These are phyloP conservation scores for Melanargia galathea DNA, from an alignment of 2,888 invertebrate species.

Conservation along the genomic window DNA sequence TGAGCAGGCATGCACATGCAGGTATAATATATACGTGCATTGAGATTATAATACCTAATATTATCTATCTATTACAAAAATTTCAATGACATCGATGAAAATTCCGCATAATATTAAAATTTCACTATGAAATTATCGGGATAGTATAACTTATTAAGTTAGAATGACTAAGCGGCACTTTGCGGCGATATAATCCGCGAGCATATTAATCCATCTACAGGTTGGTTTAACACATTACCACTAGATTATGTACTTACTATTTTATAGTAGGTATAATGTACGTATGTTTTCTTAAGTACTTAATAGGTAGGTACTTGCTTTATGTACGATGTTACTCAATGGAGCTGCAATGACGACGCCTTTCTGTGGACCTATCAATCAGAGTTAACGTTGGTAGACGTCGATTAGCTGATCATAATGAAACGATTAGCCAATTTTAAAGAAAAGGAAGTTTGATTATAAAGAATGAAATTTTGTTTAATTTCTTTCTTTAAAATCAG, in stretches of 20 bases:
- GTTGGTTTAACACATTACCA: neutral
- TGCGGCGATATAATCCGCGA: neutral
- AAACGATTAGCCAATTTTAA: neutral
- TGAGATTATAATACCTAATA: too few relatives aligned
- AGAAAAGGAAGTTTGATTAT: too few relatives aligned
- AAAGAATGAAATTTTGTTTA: too few relatives aligned
- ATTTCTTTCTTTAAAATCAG: too few relatives aligned
- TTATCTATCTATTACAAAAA: too few relatives aligned
- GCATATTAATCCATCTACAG: neutral
- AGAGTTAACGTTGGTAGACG: neutral
- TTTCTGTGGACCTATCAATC: constrained; percentile 16
- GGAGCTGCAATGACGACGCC: constrained; percentile 11
- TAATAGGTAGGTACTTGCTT: neutral
- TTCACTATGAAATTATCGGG: neutral
- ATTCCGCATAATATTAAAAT: neutral
- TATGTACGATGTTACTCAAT: neutral
- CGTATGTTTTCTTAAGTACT: too few relatives aligned
- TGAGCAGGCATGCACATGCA: too few relatives aligned
- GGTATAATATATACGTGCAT: too few relatives aligned
- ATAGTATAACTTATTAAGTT: neutral
- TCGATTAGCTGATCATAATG: constrained; percentile 10
- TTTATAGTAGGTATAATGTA: too few relatives aligned
- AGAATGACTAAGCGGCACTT: neutral
- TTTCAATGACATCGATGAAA: too few relatives aligned
- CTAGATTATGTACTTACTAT: neutral